Conservation (phyloP, 2,888 invertebrate species). For the Leptinotarsa peninsularis region DNA sequence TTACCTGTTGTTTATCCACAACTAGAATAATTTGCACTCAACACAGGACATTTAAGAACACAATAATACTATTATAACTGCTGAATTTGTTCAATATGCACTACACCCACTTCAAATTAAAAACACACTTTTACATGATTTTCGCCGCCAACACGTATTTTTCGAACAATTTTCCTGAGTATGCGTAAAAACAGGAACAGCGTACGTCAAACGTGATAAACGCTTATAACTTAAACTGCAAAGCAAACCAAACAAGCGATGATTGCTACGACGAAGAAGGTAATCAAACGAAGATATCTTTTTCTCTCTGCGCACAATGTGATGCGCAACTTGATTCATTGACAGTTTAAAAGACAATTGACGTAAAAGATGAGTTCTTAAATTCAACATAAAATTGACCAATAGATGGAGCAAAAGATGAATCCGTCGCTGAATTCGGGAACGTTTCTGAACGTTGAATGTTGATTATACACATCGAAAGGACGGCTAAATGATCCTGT, state of each 20-base stretch:
- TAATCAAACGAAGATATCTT: constrained; percentile 9
- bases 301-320: constrained; percentile 1
- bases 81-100: constrained; percentile 33
- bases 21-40: constrained; percentile 54
- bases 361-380: too few relatives aligned
- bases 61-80: constrained; percentile 32
- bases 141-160: constrained; percentile 37
- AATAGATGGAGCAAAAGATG: not conserved
- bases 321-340: constrained; percentile 17
- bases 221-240: constrained; percentile 34
- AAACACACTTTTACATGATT: constrained; percentile 41
- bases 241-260: constrained; percentile 41
- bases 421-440: too few relatives aligned
- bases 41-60: constrained; percentile 45
- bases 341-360: too few relatives aligned
- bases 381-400: not conserved
- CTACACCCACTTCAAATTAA: constrained; percentile 43
- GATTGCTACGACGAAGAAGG: constrained; percentile 2
- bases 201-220: constrained; percentile 31
- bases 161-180: constrained; percentile 43
- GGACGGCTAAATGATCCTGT: too few relatives aligned
- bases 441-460: too few relatives aligned
- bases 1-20: constrained; percentile 58
- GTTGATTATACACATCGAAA: too few relatives aligned
- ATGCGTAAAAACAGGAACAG: constrained; percentile 44